These are phyloP conservation scores for Anagyrus pseudococci DNA, from an alignment of 2,888 invertebrate genomes.

Conservation along the genomic window DNA sequence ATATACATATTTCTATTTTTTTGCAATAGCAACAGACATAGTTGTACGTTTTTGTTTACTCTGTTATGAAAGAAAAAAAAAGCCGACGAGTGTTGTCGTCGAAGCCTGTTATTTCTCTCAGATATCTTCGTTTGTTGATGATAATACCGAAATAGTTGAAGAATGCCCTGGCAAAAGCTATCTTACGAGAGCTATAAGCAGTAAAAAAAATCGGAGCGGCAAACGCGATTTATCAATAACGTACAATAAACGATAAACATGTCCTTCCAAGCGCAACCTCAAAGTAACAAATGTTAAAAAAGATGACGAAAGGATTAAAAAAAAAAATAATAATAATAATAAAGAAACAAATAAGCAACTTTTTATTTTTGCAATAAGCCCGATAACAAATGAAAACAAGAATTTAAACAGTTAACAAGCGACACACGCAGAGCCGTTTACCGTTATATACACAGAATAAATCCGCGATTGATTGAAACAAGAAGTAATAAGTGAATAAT, in stretches of 20 bases:
- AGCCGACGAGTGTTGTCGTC: neutral
- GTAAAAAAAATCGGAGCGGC: conserved; percentile 31
- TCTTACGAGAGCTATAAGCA: conserved; percentile 3
- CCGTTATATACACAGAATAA: too few species aligned
- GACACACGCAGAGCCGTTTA: conserved; percentile 31
- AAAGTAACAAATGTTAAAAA: conserved; percentile 56
- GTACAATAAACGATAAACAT: conserved; percentile 58
- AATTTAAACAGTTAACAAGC: conserved; percentile 36
- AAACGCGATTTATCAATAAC: conserved; percentile 50
- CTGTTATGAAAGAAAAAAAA: too few species aligned
- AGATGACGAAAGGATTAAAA: too few species aligned
- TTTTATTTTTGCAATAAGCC: conserved; percentile 59
- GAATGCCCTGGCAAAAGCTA: conserved; percentile 21
- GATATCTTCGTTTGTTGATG: too few species aligned
- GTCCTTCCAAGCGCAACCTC: conserved; percentile 60
- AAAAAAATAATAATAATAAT: conserved; percentile 1
- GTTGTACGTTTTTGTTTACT: neutral
- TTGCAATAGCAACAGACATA: too few species aligned
- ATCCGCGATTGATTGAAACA: too few species aligned
- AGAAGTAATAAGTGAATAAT: too few species aligned
- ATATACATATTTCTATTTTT: neutral
- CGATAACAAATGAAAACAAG: conserved; percentile 35
- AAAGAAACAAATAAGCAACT: conserved; percentile 38
- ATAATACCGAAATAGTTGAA: neutral
- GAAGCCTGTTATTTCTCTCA: neutral